Conservation (phyloP, 2,113 vertebrate species). For the Saccopteryx leptura region DNA sequence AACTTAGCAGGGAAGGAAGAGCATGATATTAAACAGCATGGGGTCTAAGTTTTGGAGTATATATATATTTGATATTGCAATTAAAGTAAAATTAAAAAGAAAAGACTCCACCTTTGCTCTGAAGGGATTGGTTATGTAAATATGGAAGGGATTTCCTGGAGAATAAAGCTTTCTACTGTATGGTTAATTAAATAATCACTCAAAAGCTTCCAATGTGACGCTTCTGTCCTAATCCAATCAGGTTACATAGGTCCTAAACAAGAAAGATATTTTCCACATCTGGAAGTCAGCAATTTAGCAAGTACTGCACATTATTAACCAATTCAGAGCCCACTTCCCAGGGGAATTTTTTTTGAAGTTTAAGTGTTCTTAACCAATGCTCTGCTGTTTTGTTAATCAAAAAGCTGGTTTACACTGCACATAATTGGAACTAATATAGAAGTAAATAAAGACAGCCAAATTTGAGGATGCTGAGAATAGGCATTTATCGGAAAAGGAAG, state of each 20-base stretch:
- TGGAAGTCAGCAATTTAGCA: slow-evolving; percentile 94
- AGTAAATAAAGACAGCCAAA: slow-evolving; percentile 87
- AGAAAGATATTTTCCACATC: slow-evolving; percentile 94
- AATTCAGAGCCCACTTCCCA: slow-evolving; percentile 92
- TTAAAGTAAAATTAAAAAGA: slow-evolving; percentile 85
- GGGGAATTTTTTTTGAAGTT: slow-evolving; percentile 89
- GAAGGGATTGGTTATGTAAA: slow-evolving; percentile 97
- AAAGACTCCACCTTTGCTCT: slow-evolving; percentile 94
- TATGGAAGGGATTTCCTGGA: slow-evolving; percentile 92
- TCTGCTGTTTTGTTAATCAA: slow-evolving; percentile 89
- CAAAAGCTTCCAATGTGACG: slow-evolving; percentile 95
- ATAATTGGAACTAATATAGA: slow-evolving; percentile 87
- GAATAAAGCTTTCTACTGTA: slow-evolving; percentile 95
- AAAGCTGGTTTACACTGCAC: slow-evolving; percentile 86
- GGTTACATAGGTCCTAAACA: slow-evolving; percentile 92
- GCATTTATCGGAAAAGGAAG: slow-evolving; percentile 75
- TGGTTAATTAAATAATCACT: slow-evolving; percentile 99
- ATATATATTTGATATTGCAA: slow-evolving; percentile 88
- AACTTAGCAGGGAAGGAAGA: slow-evolving; percentile 78
- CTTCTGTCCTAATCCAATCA: slow-evolving; percentile 94
- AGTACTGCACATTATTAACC: slow-evolving; percentile 94
- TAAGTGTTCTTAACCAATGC: slow-evolving; percentile 90
- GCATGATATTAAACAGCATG: slow-evolving; percentile 81
- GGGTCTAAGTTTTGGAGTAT: slow-evolving; percentile 86
- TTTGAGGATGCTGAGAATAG: slow-evolving; percentile 86